Evolutionary conservation across 2,113 vertebrate species (phyloP).

Genomic region (Anhinga anhinga): DNA sequence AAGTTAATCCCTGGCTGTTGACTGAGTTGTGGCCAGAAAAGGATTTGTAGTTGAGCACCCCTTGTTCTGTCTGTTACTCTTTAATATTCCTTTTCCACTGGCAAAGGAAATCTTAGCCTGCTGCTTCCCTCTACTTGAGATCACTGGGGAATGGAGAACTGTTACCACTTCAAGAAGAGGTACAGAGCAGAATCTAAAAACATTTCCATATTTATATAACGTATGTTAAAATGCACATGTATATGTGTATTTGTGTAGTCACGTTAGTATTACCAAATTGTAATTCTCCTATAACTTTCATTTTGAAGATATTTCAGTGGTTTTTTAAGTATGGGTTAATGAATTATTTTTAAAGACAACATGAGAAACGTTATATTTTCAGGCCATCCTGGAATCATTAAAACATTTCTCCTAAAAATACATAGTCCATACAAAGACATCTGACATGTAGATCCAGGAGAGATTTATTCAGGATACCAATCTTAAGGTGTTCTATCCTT

Average conservation of each 20-base stretch:
- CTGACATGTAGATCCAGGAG: not conserved
- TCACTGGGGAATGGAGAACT: not conserved
- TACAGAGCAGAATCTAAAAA: not conserved
- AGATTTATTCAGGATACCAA: not conserved
- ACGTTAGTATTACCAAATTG: not conserved
- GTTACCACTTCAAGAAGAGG: not conserved
- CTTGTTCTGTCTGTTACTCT: not conserved
- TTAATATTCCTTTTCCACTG: not conserved
- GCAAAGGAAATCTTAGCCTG: not conserved
- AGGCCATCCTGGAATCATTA: not conserved
- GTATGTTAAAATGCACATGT: not conserved
- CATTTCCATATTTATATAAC: not conserved
- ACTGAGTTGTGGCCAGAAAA: not conserved
- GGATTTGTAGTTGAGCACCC: not conserved
- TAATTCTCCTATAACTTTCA: not conserved
- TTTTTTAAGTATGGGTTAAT: not conserved
- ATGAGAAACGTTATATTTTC: not conserved
- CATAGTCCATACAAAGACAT: fast-evolving
- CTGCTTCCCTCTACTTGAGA: not conserved
- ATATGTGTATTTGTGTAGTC: not conserved
- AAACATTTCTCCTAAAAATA: not conserved
- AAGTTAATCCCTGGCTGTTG: not conserved
- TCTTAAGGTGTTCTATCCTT: not conserved
- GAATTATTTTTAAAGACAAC: not conserved
- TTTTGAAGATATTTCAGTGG: not conserved